phyloP scores from a whole-genome alignment of 2,888 invertebrate species.

The Epinotia bilunana region DNA sequence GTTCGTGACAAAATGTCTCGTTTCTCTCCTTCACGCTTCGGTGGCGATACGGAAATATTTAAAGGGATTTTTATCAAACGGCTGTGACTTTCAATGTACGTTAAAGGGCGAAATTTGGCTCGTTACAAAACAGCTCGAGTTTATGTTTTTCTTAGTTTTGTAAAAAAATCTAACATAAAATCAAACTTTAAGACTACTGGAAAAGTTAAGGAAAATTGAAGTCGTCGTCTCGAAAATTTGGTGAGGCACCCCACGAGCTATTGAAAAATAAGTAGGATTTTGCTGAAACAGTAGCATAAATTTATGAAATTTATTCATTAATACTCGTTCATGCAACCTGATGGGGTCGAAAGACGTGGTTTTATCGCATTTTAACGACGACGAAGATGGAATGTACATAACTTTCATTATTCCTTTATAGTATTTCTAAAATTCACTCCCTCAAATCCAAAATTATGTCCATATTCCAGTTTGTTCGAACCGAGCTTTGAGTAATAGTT shows the following conservation, averaged over 20 bases:
- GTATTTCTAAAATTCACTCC: too few species aligned
- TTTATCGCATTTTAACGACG: not conserved
- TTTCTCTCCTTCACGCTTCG: constrained; percentile 39
- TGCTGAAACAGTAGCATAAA: not conserved
- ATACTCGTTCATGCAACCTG: not conserved
- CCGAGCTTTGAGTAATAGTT: too few species aligned
- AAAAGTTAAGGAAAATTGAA: too few species aligned
- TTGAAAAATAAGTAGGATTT: not conserved
- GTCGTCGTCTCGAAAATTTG: not conserved
- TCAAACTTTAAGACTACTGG: too few species aligned
- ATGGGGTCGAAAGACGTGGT: not conserved
- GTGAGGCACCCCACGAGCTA: not conserved
- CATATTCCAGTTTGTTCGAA: too few species aligned
- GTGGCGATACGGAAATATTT: constrained; percentile 39
- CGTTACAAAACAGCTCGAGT: not conserved
- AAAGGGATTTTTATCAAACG: constrained; percentile 35
- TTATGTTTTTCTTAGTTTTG: not conserved
- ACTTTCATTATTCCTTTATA: too few species aligned
- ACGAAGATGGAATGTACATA: too few species aligned
- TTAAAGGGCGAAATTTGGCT: constrained; percentile 12
- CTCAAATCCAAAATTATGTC: too few species aligned
- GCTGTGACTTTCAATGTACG: constrained; percentile 32
- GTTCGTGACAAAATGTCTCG: constrained; percentile 45
- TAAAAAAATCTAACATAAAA: not conserved
- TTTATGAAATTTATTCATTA: too few species aligned